Evolutionary conservation across 1,140 invertebrate genomes (phyloP).

Genomic region (Marisa cornuarietis): DNA sequence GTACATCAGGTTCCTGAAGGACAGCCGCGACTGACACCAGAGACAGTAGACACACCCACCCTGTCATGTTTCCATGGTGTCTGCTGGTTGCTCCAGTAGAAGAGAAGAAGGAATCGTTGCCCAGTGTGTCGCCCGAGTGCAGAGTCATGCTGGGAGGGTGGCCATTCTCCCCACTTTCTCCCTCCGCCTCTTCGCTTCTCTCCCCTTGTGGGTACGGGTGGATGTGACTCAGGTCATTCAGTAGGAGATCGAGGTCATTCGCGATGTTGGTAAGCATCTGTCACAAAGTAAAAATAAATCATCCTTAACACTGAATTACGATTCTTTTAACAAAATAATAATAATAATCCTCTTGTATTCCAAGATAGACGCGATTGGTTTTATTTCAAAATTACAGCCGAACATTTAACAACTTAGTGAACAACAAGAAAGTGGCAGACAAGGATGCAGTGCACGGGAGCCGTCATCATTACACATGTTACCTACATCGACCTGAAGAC

Average conservation of each 20-base stretch:
- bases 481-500: no score
- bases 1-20: neutral
- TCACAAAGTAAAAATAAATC: conserved; percentile 29
- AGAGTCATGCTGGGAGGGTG: conserved; percentile 2
- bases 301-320: no score
- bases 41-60: neutral
- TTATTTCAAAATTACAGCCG: no score
- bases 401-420: no score
- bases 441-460: no score
- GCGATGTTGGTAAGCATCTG: conserved; percentile 79
- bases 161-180: neutral
- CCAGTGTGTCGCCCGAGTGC: conserved; percentile 19
- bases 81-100: conserved; percentile 6
- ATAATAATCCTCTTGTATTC: no score
- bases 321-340: no score
- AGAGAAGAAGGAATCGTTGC: conserved; percentile 23
- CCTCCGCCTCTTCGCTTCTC: neutral
- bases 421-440: no score
- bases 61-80: conserved; percentile 8
- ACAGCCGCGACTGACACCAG: neutral
- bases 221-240: conserved; percentile 73
- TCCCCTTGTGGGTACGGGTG: conserved; percentile 30
- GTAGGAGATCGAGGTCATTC: conserved; percentile 77
- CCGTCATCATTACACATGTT: no score
- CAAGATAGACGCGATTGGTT: no score